phyloP scores from a whole-genome alignment of 1,140 invertebrate genomes.

The Metaphire vulgaris region DNA sequence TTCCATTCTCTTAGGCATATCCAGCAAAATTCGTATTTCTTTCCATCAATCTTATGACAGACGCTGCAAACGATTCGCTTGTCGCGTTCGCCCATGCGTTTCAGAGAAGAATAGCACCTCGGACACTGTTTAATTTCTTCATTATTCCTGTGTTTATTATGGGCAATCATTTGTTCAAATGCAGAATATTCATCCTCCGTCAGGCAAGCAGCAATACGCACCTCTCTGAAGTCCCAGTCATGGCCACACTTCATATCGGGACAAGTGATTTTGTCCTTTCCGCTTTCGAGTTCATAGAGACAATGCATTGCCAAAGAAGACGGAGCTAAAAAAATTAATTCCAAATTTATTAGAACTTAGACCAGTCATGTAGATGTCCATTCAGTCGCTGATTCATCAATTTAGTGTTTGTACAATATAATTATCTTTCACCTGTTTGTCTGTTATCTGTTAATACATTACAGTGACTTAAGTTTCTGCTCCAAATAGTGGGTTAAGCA shows the following conservation, averaged over 20 bases:
- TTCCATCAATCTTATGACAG: not conserved
- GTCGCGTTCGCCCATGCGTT: not conserved
- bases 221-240: not conserved
- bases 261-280: not conserved
- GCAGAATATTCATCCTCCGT: not conserved
- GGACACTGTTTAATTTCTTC: not conserved
- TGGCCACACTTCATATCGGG: not conserved
- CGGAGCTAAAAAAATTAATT: not conserved
- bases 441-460: too few relatives aligned
- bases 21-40: not conserved
- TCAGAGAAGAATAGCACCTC: not conserved
- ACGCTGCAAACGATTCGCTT: not conserved
- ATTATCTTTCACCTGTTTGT: too few relatives aligned
- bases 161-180: not conserved
- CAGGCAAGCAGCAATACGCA: not conserved
- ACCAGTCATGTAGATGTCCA: too few relatives aligned
- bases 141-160: not conserved
- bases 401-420: too few relatives aligned
- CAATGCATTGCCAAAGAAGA: not conserved
- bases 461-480: too few relatives aligned
- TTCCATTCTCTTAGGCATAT: not conserved
- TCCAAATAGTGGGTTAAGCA: too few relatives aligned
- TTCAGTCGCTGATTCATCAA: too few relatives aligned
- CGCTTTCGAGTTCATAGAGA: not conserved
- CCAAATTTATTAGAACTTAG: too few relatives aligned